Percentiles rank a stretch among this genome's conserved stretches.
Evolutionary conservation across 2,113 vertebrate genomes (phyloP).

Genomic region (Orcinus orca): DNA sequence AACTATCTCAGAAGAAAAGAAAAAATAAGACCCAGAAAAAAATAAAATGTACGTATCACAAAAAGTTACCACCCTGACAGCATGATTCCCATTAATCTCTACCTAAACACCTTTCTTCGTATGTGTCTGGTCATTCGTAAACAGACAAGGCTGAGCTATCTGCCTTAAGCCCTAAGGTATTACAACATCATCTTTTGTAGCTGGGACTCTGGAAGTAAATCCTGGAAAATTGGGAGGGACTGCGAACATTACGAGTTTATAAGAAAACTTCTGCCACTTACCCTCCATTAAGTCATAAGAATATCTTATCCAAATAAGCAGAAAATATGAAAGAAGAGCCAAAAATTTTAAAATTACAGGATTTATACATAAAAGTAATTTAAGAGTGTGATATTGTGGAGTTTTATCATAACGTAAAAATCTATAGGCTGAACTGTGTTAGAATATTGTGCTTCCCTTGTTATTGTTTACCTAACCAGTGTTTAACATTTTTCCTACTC

Average conservation of each 20-base stretch:
- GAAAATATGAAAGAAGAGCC: slow-evolving; percentile 36
- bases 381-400: neutral
- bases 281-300: slow-evolving; percentile 15
- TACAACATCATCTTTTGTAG: neutral
- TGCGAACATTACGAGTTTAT: slow-evolving; percentile 22
- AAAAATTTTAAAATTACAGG: slow-evolving; percentile 29
- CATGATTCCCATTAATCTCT: slow-evolving; percentile 4
- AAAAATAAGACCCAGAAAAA: neutral
- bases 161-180: neutral
- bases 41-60: neutral
- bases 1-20: neutral
- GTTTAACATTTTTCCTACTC: slow-evolving; percentile 37
- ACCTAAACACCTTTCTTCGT: neutral
- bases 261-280: neutral
- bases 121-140: neutral
- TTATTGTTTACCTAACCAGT: neutral
- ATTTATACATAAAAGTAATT: neutral
- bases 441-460: neutral
- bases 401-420: neutral
- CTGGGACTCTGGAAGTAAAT: slow-evolving; percentile 30
- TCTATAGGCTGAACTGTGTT: neutral
- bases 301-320: slow-evolving; percentile 35
- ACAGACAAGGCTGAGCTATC: neutral
- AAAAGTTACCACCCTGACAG: neutral
- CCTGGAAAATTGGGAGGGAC: slow-evolving; percentile 24